Conservation (phyloP, 2,888 invertebrate genomes). For the Orthosia gothica region DNA sequence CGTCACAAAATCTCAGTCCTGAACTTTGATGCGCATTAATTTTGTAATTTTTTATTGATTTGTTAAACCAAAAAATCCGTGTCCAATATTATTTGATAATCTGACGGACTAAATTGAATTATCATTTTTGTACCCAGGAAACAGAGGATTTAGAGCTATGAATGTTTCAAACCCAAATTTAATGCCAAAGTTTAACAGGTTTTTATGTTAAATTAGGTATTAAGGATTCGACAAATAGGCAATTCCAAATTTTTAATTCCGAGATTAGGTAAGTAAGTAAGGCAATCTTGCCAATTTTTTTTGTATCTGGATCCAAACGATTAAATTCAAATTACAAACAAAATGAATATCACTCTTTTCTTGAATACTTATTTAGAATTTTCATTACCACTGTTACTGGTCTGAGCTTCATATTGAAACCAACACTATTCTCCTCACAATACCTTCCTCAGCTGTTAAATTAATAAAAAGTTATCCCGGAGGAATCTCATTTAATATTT, state of each 20-base stretch:
- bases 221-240: not conserved
- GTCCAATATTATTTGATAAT: too few relatives aligned
- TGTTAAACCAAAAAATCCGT: too few relatives aligned
- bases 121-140: too few relatives aligned
- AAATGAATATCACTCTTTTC: not conserved
- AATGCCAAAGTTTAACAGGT: not conserved
- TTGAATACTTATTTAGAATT: not conserved
- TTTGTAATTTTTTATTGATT: too few relatives aligned
- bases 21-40: too few relatives aligned
- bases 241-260: not conserved
- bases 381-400: not conserved
- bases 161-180: not conserved
- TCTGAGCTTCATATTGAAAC: not conserved
- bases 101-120: too few relatives aligned
- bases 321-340: not conserved
- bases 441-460: conserved; percentile 20
- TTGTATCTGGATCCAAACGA: not conserved
- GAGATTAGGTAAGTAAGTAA: not conserved
- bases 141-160: not conserved
- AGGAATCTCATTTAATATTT: conserved; percentile 55
- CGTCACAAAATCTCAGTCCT: too few relatives aligned
- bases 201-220: not conserved
- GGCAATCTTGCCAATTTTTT: not conserved
- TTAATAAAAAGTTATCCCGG: conserved; percentile 53
- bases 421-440: conserved; percentile 9